phyloP scores from a whole-genome alignment of 2,888 invertebrate genomes.

The Lapara coniferarum region DNA sequence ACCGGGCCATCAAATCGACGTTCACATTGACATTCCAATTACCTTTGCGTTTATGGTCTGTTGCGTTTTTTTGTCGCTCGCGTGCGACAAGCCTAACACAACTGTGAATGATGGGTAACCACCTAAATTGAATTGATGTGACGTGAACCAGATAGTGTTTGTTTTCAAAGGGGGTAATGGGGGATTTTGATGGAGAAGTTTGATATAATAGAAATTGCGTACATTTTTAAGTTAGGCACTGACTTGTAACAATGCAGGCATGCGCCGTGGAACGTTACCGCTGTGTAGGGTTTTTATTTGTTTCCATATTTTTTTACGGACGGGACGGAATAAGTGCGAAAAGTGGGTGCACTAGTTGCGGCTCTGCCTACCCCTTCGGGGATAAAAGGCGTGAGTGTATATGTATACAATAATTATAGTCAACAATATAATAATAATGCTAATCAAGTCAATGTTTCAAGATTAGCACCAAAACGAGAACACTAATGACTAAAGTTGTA shows the following conservation, averaged over 20 bases:
- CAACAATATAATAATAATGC: too few species aligned
- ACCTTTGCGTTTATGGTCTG: constrained; percentile 2
- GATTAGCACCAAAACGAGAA: not conserved
- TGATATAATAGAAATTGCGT: too few species aligned
- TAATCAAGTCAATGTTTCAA: not conserved
- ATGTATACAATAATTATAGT: too few species aligned
- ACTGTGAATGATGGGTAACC: constrained; percentile 18
- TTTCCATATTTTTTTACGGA: too few species aligned
- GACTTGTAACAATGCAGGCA: too few species aligned
- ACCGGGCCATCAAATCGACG: not conserved
- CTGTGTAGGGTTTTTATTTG: too few species aligned
- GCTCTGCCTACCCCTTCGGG: too few species aligned
- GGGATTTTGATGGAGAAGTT: not conserved
- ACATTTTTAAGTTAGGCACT: too few species aligned
- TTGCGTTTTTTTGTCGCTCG: constrained; percentile 8
- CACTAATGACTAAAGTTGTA: not conserved
- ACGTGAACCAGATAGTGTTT: not conserved
- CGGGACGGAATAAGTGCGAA: too few species aligned
- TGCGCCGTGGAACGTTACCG: too few species aligned
- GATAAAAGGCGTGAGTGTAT: too few species aligned
- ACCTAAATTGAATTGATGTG: constrained; percentile 16
- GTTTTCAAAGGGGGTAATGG: not conserved
- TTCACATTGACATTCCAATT: constrained; percentile 19
- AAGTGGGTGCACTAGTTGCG: too few species aligned
- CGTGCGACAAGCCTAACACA: not conserved